A percentile compares a stretch with the other conserved stretches of the same genome.
Conservation (phyloP, 1,140 invertebrate genomes). For the Oedothorax gibbosus region DNA sequence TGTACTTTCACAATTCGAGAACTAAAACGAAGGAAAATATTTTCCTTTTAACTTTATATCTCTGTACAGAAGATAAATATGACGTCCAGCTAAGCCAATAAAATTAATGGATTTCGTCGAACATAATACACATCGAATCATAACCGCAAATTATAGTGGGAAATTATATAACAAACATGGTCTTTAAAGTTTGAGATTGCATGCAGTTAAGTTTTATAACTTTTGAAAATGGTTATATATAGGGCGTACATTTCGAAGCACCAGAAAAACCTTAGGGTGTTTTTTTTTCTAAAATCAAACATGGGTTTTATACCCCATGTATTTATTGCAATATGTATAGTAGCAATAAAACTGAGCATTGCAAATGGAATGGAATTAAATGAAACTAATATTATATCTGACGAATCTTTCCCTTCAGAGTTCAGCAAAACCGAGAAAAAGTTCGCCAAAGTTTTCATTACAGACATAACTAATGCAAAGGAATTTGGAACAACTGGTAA, state of each 20-base stretch:
- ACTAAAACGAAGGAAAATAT: too few species aligned
- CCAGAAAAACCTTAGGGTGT: neutral
- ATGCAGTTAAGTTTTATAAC: conserved; percentile 20
- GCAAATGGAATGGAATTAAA: neutral
- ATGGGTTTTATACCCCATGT: conserved; percentile 31
- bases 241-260: neutral
- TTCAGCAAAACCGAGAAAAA: conserved; percentile 19
- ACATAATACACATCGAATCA: too few species aligned
- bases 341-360: neutral
- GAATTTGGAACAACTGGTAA: conserved; percentile 5
- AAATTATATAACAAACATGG: too few species aligned
- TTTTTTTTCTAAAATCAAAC: neutral
- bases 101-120: too few species aligned
- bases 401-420: neutral
- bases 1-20: too few species aligned
- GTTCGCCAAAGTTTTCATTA: conserved; percentile 15
- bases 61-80: too few species aligned
- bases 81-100: too few species aligned
- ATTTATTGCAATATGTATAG: neutral
- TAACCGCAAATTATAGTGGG: too few species aligned
- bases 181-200: neutral
- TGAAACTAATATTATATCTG: neutral
- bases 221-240: neutral
- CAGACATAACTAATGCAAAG: neutral
- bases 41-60: too few species aligned